Base-by-base conservation (phyloP, 2,113 vertebrate genomes). In the Perognathus longimembris region DNA sequence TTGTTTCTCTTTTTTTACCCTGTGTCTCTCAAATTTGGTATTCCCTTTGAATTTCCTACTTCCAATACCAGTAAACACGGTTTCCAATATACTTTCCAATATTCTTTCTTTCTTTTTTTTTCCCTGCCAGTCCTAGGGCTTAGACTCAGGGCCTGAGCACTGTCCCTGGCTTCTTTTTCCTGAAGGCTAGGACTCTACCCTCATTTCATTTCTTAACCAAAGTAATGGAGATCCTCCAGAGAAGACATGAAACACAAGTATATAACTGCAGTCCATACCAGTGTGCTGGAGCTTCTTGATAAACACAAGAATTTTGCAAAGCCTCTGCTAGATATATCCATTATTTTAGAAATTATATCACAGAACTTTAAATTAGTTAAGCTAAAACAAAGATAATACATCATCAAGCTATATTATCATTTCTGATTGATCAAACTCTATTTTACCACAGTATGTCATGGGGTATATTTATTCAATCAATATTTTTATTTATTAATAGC, bases 291-390 rank as follows among this genome's bases (percentile, higher is more conserved):
- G 64, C 26, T 38, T 21, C 21, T 0, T 85, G 26, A 57, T 77
- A 73, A 64, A 61, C 67, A 63, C 10, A 71, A 26, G 3, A 42
- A 67, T 86, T 71, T 54, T 64, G 15, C 30, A 66, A 85, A 3
- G 5, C 21, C 10, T 14, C 57, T 74, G 21, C 84, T 75, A 78
- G 77, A 59, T 7, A 42, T 7, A 83, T 11, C 3, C 11, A 50
- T 92, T 59, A 54, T 81, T 85, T 89, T 20, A 5, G 74, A 92
- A 91, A 76, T 34, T 45, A 69, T 6, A 57, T 66, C 45, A 30
- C 40, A 63, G n/a, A 85, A 77, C 3, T 84, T 95, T 64, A 89
- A 38, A 66, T 32, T 91, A 79, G 12, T 10, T 34, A 73, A 83
- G 57, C 4, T 59, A 81, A 91, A 82, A 24, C 14, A 66, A 69